A percentile compares a stretch with the other conserved stretches of the same genome.
Conservation (phyloP, 2,888 invertebrate genomes). For the Cinara cedri region DNA sequence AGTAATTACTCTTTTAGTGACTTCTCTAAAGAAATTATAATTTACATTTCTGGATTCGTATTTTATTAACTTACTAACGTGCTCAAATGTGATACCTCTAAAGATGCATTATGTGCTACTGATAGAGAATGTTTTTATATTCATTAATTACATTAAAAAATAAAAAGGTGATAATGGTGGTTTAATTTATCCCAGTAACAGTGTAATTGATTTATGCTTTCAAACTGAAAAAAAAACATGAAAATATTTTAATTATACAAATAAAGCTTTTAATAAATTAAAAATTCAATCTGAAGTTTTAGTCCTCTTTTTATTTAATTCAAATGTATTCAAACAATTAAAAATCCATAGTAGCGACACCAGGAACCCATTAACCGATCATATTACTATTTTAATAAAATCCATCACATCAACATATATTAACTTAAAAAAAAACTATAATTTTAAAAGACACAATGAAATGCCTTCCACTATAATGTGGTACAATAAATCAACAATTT, state of each 20-base stretch:
- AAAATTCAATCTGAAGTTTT: neutral
- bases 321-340: neutral
- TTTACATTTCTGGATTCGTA: constrained; percentile 31
- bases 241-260: too few species aligned
- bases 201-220: too few species aligned
- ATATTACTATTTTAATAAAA: too few species aligned
- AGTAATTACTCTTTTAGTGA: constrained; percentile 1
- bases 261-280: neutral
- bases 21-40: too few species aligned
- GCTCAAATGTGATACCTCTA: neutral
- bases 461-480: too few species aligned
- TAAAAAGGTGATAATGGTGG: neutral
- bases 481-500: too few species aligned
- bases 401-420: too few species aligned
- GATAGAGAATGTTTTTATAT: neutral
- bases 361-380: neutral
- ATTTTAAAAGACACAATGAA: too few species aligned
- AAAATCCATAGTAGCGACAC: neutral
- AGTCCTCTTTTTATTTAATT: neutral
- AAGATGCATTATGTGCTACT: neutral
- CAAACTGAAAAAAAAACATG: too few species aligned
- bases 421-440: too few species aligned
- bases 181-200: neutral
- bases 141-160: too few species aligned
- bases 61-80: constrained; percentile 8